Conservation (phyloP, 2,113 vertebrate species). For the Puma concolor region DNA sequence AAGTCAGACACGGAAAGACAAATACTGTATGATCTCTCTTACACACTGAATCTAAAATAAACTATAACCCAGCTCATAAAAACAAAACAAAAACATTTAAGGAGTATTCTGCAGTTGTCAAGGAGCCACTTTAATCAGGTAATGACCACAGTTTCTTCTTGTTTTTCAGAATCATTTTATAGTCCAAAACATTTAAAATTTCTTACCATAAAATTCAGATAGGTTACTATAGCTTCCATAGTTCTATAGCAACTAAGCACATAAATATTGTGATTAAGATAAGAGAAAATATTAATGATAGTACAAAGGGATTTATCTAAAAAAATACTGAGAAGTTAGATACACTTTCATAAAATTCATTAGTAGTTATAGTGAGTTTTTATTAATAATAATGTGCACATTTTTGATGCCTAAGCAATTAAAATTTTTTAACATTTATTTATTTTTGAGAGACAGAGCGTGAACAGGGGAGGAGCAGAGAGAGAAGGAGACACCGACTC, state of each 20-base stretch:
- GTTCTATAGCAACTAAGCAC: neutral
- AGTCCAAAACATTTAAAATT: neutral
- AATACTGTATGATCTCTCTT: neutral
- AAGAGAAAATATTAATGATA: neutral
- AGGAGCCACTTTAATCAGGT: slow-evolving; percentile 11
- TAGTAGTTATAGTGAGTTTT: neutral
- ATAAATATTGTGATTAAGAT: slow-evolving; percentile 9
- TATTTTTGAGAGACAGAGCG: too few relatives aligned
- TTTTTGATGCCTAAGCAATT: neutral
- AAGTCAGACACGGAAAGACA: neutral
- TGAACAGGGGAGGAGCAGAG: too few relatives aligned
- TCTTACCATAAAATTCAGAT: slow-evolving; percentile 32
- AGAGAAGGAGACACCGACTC: too few relatives aligned
- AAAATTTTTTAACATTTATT: too few relatives aligned
- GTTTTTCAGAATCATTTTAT: slow-evolving; percentile 22
- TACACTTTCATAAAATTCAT: neutral
- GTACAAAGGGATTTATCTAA: slow-evolving; percentile 18
- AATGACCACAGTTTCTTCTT: slow-evolving; percentile 30
- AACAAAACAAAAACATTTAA: neutral
- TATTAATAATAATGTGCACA: neutral
- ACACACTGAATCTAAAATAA: neutral
- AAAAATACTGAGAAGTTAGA: neutral
- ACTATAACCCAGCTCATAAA: neutral
- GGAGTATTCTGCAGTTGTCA: neutral
- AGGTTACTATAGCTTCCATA: neutral